These are phyloP conservation scores for Aplysina aerophoba DNA, from an alignment of 37 sponge, comb jelly and placozoan genomes.

Conservation along the genomic window DNA sequence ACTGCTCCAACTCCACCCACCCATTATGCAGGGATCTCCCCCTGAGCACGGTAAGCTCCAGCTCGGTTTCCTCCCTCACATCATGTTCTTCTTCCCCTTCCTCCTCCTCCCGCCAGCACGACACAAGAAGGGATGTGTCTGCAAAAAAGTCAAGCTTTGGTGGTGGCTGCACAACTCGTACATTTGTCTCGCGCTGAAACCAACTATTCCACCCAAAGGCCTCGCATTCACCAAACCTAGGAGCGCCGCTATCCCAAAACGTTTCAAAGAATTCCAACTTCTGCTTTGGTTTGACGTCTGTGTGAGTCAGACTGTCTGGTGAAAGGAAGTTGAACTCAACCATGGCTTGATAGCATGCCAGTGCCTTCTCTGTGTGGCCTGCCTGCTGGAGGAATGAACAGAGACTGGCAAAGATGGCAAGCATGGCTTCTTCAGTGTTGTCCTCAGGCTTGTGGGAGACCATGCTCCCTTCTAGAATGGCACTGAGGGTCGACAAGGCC, in stretches of 20 bases:
- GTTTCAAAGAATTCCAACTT: conserved; percentile 63
- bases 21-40: conserved; percentile 43
- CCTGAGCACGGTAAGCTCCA: conserved; percentile 33
- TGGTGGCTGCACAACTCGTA: neutral
- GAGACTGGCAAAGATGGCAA: conserved; percentile 58
- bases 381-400: conserved; percentile 66
- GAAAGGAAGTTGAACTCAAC: conserved; percentile 81
- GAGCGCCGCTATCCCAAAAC: conserved; percentile 83
- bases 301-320: conserved; percentile 41
- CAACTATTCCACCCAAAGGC: conserved; percentile 78
- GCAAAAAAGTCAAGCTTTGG: neutral
- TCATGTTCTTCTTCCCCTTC: neutral
- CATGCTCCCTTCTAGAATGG: conserved; percentile 67
- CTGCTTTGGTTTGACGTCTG: neutral
- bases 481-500: conserved; percentile 61
- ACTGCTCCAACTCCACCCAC: conserved; percentile 69
- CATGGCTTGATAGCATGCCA: conserved; percentile 86
- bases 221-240: conserved; percentile 72
- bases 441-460: conserved; percentile 73
- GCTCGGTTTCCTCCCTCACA: conserved; percentile 22
- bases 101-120: neutral
- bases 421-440: conserved; percentile 40
- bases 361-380: conserved; percentile 81
- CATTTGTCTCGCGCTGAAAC: conserved; percentile 39
- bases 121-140: neutral